Evolutionary conservation across 2,113 vertebrate genomes (phyloP), one percentile per base, ranked within the genome.

Genomic region (Synodontis membranacea): DNA sequence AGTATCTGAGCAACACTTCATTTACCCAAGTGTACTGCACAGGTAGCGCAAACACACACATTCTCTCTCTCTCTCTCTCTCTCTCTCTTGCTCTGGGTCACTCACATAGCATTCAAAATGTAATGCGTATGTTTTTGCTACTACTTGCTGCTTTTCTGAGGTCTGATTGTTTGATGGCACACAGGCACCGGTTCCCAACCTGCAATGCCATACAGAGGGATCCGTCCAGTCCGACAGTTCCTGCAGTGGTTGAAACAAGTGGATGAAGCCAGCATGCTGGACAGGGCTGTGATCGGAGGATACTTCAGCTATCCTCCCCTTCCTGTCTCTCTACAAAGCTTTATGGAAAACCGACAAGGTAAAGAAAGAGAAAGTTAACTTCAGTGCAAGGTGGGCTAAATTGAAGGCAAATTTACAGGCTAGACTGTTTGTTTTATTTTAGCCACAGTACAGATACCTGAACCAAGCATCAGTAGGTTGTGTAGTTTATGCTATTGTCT

Each of bases 261-360:
- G 86, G 88, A 93, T 0, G 94, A 95, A 19, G 39, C 34, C 37
- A 88, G 70, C 79, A 88, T 94, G 87, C 88, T 94, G 88, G 88
- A 90, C 82, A 89, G 90, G 86, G 91, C 89, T 60, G 86, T 94
- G 89, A 89, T 94, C 89, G 94, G 95, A 80, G 95, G 95, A 48
- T 93, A 89, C 89, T 95, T 94, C 86, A 85, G 83, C 31, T 90
- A 89, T 89, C 95, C 94, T 2, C 93, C 94, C 1, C 94, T 92
- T 74, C 92, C 93, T 8, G 82, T 92, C 83, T 91, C 93, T 80
- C 70, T 96, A 91, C 91, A 93, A 75, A 88, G 83, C 1, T 95
- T 90, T 91, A 92, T 94, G 92, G 93, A 91, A 70, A 90, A 86
- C 12, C 83, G 82, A 37, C 82, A 86, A 88, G 94, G 95, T 95